Evolutionary conservation across 2,797 vertebrate genomes (phyloP), one percentile per base, ranked within the genome.

Genomic region (Mycteria americana): DNA sequence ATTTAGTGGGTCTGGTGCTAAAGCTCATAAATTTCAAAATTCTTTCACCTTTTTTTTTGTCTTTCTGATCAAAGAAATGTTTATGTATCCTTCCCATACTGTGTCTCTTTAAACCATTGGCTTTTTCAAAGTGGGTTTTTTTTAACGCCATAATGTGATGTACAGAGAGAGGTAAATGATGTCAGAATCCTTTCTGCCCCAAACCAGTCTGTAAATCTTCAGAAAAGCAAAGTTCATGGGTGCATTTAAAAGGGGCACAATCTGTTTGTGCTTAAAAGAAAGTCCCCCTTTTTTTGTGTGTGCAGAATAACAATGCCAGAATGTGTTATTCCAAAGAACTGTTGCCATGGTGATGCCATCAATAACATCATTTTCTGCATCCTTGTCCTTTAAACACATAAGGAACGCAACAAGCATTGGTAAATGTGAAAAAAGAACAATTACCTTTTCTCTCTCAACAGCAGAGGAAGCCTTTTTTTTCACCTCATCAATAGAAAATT

Each of bases 401-500:
- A 97, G 94, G 94, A 97, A 97, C 51, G 84, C 94, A 96, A 96
- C 93, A 96, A 97, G 98, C 96, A 97, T 97, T 70, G 75, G 95
- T 97, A 94, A 97, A 96, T 94, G 76, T 56, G 94, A 93, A 96
- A 89, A 95, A 97, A 97, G 97, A 97, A 98, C 98, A 98, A 98
- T 97, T 87, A 92, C 89, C 87, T 95, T 95, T 98, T 97, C 95
- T 97, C 92, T 93, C 96, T 95, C 93, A 95, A 97, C 92, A 93
- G 88, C 89, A 95, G 80, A 96, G 96, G 95, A 97, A 98, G 88
- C 96, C 94, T 94, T 97, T 98, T 98, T 93, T 98, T 97, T 97
- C 89, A 96, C 97, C 97, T 98, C 98, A 98, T 99, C 98, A 98
- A 97, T 96, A 96, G 97, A 97, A 97, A 97, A 97, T 96, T 93